Evolutionary conservation across 1,140 invertebrate genomes (phyloP), one percentile per base, ranked within the genome.

Genomic region (Drosophila arizonae): DNA sequence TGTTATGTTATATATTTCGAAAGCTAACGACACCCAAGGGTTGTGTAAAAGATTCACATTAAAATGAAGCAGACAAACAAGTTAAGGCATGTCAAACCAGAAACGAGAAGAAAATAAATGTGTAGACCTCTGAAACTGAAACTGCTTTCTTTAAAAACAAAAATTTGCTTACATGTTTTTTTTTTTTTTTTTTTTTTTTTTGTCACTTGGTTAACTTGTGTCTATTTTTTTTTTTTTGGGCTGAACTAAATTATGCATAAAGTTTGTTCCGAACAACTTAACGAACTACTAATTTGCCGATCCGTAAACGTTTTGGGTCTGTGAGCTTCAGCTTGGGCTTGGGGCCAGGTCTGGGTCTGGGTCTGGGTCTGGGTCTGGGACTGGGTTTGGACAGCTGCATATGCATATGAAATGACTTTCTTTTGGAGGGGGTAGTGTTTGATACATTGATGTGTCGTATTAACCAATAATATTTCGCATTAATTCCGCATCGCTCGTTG

Each of bases 401-500:
- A 45, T 70, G 79, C 67, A 52, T 80, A 66, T 68, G 65, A 88
- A 76, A 81, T 87, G 63, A 79, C 82, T 86, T 87, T 86, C 82
- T 86, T 86, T 82, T 64, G 63, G 62, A 63, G 58, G 36, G 17
- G 45, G 36, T n/a, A 58, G 4, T 43, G 33, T 77, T 68, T 63
- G 55, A 77, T 66, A 55, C 24, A 56, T 54, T 52, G 33, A 62
- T 63, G 28, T 76, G 65, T 43, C 50, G 64, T 61, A 62, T 66
- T 66, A 60, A 67, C 67, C 62, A 88, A 84, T 88, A 84, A 88
- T 84, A 84, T 87, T 87, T 87, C 74, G 82, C 84, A 87, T 87
- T 80, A 74, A 72, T 82, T 70, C 67, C 21, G 64, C 66, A 69
- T 70, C 65, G 41, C 36, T 67, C 58, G 77, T 62, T 87, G 76